A percentile compares a stretch with the other conserved stretches of the same genome.
phyloP scores from a whole-genome alignment of 1,140 invertebrate genomes.

The Heliconius melpomene region DNA sequence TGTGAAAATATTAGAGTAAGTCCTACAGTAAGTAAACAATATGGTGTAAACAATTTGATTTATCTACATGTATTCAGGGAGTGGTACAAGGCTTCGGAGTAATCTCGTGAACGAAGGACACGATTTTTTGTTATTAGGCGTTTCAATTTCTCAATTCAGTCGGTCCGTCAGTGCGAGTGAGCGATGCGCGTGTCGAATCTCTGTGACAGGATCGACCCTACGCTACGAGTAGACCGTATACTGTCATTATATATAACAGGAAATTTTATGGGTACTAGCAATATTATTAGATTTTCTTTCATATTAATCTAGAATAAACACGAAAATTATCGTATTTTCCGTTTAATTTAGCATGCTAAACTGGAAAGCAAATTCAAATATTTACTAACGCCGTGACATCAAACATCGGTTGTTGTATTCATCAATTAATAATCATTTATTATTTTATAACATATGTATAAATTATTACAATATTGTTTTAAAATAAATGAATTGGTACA shows the following conservation, averaged over 20 bases:
- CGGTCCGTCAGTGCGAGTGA: conserved; percentile 72
- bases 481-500: too few species aligned
- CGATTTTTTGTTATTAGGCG: conserved; percentile 65
- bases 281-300: not conserved
- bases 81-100: not conserved
- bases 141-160: conserved; percentile 79
- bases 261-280: not conserved
- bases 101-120: conserved; percentile 21
- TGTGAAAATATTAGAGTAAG: not conserved
- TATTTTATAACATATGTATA: not conserved
- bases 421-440: not conserved
- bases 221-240: conserved; percentile 15
- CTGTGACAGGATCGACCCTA: conserved; percentile 52
- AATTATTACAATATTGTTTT: too few species aligned
- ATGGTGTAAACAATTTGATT: not conserved
- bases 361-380: not conserved
- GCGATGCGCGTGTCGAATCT: conserved; percentile 64
- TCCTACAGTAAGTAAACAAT: not conserved
- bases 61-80: not conserved
- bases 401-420: not conserved
- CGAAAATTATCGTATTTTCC: not conserved
- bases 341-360: not conserved
- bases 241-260: not conserved
- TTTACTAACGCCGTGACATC: not conserved
- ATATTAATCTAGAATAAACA: not conserved